A percentile compares a stretch with the other conserved stretches of the same genome.
phyloP scores from a whole-genome alignment of 2,888 invertebrate species.

The Temnothorax unifasciatus region DNA sequence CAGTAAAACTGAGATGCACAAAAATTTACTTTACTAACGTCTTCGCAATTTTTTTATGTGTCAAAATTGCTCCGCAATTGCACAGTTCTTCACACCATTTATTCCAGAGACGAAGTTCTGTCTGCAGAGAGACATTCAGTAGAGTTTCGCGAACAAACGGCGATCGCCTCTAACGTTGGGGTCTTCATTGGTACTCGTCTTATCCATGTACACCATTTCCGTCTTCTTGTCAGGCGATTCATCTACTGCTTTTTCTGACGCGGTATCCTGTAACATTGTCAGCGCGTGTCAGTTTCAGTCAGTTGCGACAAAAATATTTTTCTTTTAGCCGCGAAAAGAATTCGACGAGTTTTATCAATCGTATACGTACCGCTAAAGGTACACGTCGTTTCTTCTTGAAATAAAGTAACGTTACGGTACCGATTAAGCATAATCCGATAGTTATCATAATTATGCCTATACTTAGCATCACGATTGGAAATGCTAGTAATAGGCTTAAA shows the following conservation, averaged over 20 bases:
- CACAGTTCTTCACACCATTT: background rate
- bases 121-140: conserved; percentile 16
- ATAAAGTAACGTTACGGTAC: conserved; percentile 72
- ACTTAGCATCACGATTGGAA: conserved; percentile 87
- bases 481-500: conserved; percentile 87
- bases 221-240: conserved; percentile 76
- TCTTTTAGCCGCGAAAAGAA: background rate
- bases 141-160: conserved; percentile 77
- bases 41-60: no score
- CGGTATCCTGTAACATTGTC: conserved; percentile 65
- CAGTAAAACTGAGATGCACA: no score
- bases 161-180: conserved; percentile 77
- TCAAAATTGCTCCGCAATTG: no score
- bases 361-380: background rate
- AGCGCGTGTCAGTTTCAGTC: background rate
- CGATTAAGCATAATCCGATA: conserved; percentile 83
- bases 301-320: background rate
- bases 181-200: conserved; percentile 76
- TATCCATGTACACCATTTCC: conserved; percentile 82
- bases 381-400: conserved; percentile 72
- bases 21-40: no score
- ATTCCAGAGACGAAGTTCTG: background rate
- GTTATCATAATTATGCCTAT: conserved; percentile 86
- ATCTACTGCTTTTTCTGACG: conserved; percentile 61
- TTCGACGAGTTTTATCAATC: background rate